Evolutionary conservation across 2,888 invertebrate genomes (phyloP).

Genomic region (Polyommatus icarus): DNA sequence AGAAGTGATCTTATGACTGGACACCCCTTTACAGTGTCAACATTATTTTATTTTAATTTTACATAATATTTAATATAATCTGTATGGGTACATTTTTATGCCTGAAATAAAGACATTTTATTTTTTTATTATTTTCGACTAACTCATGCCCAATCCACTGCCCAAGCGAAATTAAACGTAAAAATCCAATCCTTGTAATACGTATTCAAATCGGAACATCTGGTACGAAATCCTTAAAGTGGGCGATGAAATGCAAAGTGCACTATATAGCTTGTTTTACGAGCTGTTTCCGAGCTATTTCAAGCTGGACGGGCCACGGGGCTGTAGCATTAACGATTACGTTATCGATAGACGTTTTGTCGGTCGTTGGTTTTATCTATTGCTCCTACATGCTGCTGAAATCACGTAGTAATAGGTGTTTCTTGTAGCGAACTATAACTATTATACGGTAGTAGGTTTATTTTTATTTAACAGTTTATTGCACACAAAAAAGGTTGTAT

Average conservation of each 20-base stretch:
- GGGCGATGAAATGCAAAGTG: slow-evolving; percentile 32
- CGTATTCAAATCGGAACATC: slow-evolving; percentile 15
- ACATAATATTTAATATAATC: too few relatives aligned
- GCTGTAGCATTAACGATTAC: slow-evolving; percentile 25
- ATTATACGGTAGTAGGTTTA: neutral
- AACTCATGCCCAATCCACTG: neutral
- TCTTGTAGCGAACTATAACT: neutral
- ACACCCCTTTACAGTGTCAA: too few relatives aligned
- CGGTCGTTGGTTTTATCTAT: slow-evolving; percentile 10
- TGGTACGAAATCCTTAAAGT: slow-evolving; percentile 30
- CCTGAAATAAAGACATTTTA: too few relatives aligned
- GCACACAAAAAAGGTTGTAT: too few relatives aligned
- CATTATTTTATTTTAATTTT: too few relatives aligned
- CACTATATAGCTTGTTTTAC: slow-evolving; percentile 29
- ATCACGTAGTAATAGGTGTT: neutral
- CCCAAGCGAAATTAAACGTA: neutral
- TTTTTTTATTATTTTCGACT: too few relatives aligned
- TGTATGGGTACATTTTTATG: too few relatives aligned
- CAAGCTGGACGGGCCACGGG: slow-evolving; percentile 27
- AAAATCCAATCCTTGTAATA: neutral
- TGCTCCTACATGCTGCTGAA: slow-evolving; percentile 3
- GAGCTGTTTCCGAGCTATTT: slow-evolving; percentile 36
- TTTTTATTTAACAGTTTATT: too few relatives aligned
- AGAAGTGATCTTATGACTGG: too few relatives aligned
- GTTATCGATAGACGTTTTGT: slow-evolving; percentile 29